Percentiles rank a stretch among this genome's conserved stretches.
phyloP scores from a whole-genome alignment of 2,888 invertebrate genomes.

The Ctenicera cuprea region DNA sequence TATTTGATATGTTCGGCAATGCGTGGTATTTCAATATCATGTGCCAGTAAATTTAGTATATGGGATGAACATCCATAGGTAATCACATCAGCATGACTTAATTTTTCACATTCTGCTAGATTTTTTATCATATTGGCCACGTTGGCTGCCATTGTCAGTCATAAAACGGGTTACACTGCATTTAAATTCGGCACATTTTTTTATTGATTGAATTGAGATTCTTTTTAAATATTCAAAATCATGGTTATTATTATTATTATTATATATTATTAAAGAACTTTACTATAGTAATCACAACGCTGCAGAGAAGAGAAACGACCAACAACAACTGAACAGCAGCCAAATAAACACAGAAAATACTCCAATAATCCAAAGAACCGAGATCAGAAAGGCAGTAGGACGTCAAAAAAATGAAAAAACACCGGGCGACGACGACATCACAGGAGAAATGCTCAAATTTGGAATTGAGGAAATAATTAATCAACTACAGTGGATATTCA shows the following conservation, averaged over 20 bases:
- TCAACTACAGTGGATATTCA: too few species aligned
- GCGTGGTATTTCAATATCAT: neutral
- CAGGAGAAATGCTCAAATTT: constrained; percentile 2
- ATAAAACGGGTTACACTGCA: neutral
- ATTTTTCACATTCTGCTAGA: neutral
- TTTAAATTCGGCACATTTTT: neutral
- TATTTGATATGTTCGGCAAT: neutral
- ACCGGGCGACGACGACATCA: neutral
- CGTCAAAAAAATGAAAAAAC: constrained; percentile 4
- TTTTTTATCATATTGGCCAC: neutral
- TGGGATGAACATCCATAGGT: constrained; percentile 15
- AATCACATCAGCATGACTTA: neutral
- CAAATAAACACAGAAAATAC: too few species aligned
- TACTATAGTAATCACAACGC: neutral
- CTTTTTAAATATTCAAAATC: neutral
- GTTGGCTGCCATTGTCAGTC: constrained; percentile 1
- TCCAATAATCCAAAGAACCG: too few species aligned
- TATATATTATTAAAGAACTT: too few species aligned
- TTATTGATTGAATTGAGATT: neutral
- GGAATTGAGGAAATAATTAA: too few species aligned
- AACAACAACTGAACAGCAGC: too few species aligned
- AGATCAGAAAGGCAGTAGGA: too few species aligned
- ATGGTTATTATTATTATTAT: too few species aligned
- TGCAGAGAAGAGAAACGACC: too few species aligned
- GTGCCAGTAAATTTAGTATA: neutral